Evolutionary conservation across 2,797 vertebrate species (phyloP).

Genomic region (Myripristis jacobus): DNA sequence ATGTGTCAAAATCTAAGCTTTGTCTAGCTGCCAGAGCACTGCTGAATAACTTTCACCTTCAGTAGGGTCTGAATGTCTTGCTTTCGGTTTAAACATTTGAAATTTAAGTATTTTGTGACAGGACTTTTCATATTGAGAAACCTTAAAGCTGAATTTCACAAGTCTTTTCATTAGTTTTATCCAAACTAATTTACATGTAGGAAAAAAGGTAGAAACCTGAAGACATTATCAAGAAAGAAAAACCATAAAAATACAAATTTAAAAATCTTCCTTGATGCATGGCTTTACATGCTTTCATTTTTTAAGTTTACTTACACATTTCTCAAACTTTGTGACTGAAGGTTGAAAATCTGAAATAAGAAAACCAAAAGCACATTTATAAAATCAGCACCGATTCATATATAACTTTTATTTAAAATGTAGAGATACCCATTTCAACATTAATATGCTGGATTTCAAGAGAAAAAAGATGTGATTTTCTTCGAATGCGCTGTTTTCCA

Average conservation of each 20-base stretch:
- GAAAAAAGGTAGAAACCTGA: constrained; percentile 98
- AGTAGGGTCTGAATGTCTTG: constrained; percentile 87
- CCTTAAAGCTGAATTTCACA: constrained; percentile 97
- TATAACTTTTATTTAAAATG: constrained; percentile 99
- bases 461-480: constrained; percentile 86
- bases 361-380: constrained; percentile 99
- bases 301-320: constrained; percentile 97
- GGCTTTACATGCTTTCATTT: constrained; percentile 92
- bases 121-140: constrained; percentile 82
- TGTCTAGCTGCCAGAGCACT: constrained; percentile 99
- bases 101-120: constrained; percentile 87
- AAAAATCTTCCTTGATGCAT: constrained; percentile 99
- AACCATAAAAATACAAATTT: constrained; percentile 99
- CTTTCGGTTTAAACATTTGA: constrained; percentile 87
- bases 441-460: constrained; percentile 98
- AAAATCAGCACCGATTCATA: constrained; percentile 99
- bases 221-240: constrained; percentile 98
- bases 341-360: constrained; percentile 95
- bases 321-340: constrained; percentile 97
- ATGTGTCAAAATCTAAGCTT: constrained; percentile 96
- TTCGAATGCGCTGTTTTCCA: constrained; percentile 84
- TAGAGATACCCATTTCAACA: constrained; percentile 98
- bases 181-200: constrained; percentile 99
- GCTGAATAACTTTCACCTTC: constrained; percentile 93
- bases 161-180: constrained; percentile 92